phyloP scores from a whole-genome alignment of 1,140 invertebrate species.

The Platorchestia sp. region DNA sequence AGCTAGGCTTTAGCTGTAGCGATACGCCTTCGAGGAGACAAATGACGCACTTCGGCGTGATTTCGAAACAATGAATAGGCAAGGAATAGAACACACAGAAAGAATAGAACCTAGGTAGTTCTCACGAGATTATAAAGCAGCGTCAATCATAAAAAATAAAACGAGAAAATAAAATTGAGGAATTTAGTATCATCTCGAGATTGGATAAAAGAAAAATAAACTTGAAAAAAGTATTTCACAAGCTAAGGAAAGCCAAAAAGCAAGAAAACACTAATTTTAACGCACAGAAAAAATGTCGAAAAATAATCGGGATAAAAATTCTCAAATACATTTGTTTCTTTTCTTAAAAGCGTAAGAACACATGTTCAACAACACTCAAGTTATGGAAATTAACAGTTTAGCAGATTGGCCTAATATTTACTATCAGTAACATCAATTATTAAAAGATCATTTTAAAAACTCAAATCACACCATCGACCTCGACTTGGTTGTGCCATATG shows the following conservation, averaged over 20 bases:
- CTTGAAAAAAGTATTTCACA: background rate
- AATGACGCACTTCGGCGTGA: background rate
- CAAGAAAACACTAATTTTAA: background rate
- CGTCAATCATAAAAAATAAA: background rate
- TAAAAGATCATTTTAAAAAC: too few species aligned
- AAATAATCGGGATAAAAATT: background rate
- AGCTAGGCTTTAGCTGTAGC: background rate
- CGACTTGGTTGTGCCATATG: background rate
- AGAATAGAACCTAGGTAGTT: background rate
- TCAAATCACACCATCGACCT: background rate
- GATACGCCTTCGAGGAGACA: background rate
- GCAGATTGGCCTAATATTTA: too few species aligned
- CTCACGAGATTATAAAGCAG: background rate
- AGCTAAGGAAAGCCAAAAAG: background rate
- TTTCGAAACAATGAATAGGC: background rate
- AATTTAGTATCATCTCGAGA: background rate
- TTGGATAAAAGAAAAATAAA: background rate
- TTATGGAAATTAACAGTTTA: too few species aligned
- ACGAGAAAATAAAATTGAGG: background rate
- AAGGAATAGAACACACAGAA: background rate
- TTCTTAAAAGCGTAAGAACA: background rate
- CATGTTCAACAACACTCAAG: too few species aligned
- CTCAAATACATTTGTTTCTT: background rate
- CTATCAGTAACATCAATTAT: too few species aligned
- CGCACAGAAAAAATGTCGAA: background rate